Evolutionary conservation across 64 coral and sea anemone genomes (phyloP), one percentile per base, ranked within the genome.

Genomic region (Pocillopora verrucosa): DNA sequence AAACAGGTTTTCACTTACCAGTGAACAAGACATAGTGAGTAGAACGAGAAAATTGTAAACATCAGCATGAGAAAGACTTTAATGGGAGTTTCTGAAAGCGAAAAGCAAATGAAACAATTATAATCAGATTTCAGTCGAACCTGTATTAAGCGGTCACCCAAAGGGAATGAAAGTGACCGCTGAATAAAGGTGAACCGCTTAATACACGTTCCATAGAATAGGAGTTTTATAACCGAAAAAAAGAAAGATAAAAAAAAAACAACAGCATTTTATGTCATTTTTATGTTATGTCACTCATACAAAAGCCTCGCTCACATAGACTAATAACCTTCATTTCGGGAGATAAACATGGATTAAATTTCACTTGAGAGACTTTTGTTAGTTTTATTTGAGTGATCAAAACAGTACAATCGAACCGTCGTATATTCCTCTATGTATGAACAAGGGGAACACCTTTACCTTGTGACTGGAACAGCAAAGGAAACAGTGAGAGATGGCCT

Each of bases 31-130:
- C 88, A 93, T 7, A 99, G 45, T 11, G 93, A 93, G 88, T 95
- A 99, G 83, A 99, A 99, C 14, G 94, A 85, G 10, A 99, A 79
- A n/a, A 95, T 91, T 13, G 97, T 99, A 59, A 93, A 99, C 97
- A 95, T 93, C 82, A 99, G 56, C 97, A 99, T 99, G 34, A 99
- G 86, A 78, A 84, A 93, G 41, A 99, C 72, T 82, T 99, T 99
- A 13, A 99, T 88, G 57, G 97, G 93, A 9, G 91, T 99, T 86
- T 99, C 97, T 99, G 70, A 58, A 73, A 91, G 2, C 82, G 61
- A 82, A 34, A 91, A 56, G 89, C 67, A 61, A 68, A 9, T 3
- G 36, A 80, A 62, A 36, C 20, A 0, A 70, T n/a, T 70, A 24
- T 20, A 70, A n/a, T 11, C 6, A 70, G 61, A 17, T 63, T 25